Base-by-base conservation (phyloP, 2,888 invertebrate species). In the Podabrus alpinus region DNA sequence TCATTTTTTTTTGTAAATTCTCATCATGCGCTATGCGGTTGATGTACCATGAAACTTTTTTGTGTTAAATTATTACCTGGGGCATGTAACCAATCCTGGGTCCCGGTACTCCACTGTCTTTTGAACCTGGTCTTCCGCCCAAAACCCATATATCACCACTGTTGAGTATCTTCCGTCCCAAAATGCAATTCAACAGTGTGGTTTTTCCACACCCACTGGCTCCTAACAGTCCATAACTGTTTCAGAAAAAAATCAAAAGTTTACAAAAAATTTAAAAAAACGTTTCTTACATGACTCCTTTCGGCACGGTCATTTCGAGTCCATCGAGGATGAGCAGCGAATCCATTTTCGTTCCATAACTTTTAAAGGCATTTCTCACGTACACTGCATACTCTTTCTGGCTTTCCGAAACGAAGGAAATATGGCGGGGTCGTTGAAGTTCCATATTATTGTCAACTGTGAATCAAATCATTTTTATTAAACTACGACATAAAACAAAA, bases 201-300 rank as follows among this genome's bases (percentile, higher is more conserved):
- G 97, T 97, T 87, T 97, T 97, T 0, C 96, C 96, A 85, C 97
- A 97, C 0, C 97, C 97, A 81, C 96, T 96, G 0, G 97, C 95
- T 16, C 97, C 97, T 59, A 97, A 88, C 0, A 97, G 90, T 77
- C 96, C 96, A 84, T 97, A 97, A 45, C 45, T 45, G n/a, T 45
- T 45, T n/a, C 4, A n/a, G n/a, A 45, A 45, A n/a, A 45, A n/a
- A 0, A n/a, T 83, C 96, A 96, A 88, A 15, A 74, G 13, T 62
- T 19, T n/a, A 15, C 9, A 4, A 15, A 21, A 11, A 15, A 59
- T 17, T 7, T 9, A 3, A 59, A 29, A 5, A 68, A 29, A 16
- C 16, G 15, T 16, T 16, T n/a, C 21, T 77, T 69, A 79, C 73
- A 79, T 77, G 19, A 93, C 89, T 69, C 96, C 96, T 85, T 96